Conservation (phyloP, 2,113 vertebrate species). For the Lamprotornis superbus region DNA sequence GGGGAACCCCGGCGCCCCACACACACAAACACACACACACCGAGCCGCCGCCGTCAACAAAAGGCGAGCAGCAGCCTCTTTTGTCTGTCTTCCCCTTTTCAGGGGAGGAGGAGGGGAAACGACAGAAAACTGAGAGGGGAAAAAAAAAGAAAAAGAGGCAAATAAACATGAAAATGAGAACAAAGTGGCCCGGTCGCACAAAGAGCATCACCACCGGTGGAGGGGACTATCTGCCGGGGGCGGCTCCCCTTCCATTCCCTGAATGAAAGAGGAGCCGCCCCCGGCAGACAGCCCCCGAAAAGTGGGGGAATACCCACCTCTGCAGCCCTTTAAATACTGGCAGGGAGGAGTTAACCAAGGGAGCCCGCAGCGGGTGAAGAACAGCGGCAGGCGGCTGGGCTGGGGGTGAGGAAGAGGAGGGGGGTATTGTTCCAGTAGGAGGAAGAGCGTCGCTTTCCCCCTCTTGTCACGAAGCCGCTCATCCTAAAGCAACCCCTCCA, state of each 20-base stretch:
- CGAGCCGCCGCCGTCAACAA: not conserved
- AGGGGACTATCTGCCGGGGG: not conserved
- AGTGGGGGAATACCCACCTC: not conserved
- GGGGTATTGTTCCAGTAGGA: not conserved
- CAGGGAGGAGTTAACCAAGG: not conserved
- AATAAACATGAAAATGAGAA: conserved; percentile 87
- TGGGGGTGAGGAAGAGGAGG: not conserved
- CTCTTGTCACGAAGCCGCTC: not conserved
- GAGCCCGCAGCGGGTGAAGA: not conserved
- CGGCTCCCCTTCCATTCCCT: not conserved
- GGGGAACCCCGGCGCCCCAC: not conserved
- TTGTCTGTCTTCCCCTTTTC: conserved; percentile 85
- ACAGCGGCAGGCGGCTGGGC: not conserved
- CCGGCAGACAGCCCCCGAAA: not conserved
- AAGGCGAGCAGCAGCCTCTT: conserved; percentile 73
- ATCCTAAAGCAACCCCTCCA: not conserved
- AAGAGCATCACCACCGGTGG: not conserved
- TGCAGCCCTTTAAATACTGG: not conserved
- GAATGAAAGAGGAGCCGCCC: not conserved
- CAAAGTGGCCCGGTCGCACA: conserved; percentile 82
- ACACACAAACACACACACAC: not conserved
- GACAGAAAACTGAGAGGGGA: conserved; percentile 67
- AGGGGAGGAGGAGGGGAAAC: conserved; percentile 70
- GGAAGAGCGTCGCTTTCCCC: not conserved
- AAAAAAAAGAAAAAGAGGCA: conserved; percentile 79